Evolutionary conservation across 2,888 invertebrate genomes (phyloP).

Genomic region (Acleris cristana): DNA sequence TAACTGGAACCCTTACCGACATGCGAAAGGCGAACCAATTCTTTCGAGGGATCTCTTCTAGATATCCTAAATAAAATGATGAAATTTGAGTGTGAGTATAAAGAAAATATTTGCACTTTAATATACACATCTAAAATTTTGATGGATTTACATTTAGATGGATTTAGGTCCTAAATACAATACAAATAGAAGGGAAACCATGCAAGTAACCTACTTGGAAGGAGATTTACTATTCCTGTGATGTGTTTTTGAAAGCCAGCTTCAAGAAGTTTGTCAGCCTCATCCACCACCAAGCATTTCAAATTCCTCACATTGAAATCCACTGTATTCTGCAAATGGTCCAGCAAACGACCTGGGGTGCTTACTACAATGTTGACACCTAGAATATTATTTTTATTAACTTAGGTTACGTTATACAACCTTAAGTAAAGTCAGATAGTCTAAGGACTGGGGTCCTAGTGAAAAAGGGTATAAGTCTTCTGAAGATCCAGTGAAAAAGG

Average conservation of each 20-base stretch:
- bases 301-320: conserved; percentile 94
- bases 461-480: too few species aligned
- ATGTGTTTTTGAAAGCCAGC: conserved; percentile 98
- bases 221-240: conserved; percentile 93
- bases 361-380: conserved; percentile 96
- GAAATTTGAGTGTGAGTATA: background rate
- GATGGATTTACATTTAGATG: too few species aligned
- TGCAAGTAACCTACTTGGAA: conserved; percentile 84
- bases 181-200: background rate
- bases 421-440: too few species aligned
- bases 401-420: background rate
- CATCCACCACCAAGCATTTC: conserved; percentile 96
- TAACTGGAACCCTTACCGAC: too few species aligned
- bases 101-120: too few species aligned
- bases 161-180: too few species aligned
- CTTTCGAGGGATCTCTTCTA: too few species aligned
- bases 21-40: too few species aligned
- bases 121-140: too few species aligned
- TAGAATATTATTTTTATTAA: conserved; percentile 46
- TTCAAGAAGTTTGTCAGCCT: conserved; percentile 97
- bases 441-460: too few species aligned
- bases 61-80: too few species aligned
- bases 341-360: conserved; percentile 97
- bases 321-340: conserved; percentile 95
- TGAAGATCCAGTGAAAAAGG: too few species aligned